Conservation (phyloP, 2,888 invertebrate genomes). For the Eupithecia pulchellata region DNA sequence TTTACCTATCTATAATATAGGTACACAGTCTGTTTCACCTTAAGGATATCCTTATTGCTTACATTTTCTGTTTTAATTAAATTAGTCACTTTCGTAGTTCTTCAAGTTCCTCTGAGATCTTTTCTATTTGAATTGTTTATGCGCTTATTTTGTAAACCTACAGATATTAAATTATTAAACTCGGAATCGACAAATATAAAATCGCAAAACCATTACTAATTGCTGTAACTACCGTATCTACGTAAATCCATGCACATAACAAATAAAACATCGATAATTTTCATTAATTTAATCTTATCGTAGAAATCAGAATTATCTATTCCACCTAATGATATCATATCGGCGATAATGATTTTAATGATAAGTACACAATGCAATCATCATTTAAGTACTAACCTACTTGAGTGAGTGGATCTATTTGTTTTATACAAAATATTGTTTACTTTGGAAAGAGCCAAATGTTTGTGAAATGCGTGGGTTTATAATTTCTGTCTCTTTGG, state of each 20-base stretch:
- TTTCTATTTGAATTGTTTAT: too few relatives aligned
- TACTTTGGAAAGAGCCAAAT: conserved; percentile 17
- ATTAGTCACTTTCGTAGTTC: too few relatives aligned
- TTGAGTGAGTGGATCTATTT: conserved; percentile 21
- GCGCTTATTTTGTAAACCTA: too few relatives aligned
- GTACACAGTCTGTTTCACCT: too few relatives aligned
- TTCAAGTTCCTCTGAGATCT: too few relatives aligned
- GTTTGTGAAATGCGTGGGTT: conserved; percentile 37
- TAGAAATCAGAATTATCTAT: neutral
- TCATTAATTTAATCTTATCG: neutral
- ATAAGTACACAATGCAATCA: neutral
- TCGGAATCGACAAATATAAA: too few relatives aligned
- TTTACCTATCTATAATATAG: too few relatives aligned
- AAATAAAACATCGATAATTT: neutral
- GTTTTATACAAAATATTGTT: conserved; percentile 25
- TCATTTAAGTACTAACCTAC: neutral
- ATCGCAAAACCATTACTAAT: neutral
- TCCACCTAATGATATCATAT: conserved; percentile 41
- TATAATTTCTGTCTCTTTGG: conserved; percentile 28
- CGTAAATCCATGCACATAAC: neutral
- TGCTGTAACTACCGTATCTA: neutral
- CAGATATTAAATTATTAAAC: too few relatives aligned
- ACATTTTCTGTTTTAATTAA: too few relatives aligned
- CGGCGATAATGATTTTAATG: conserved; percentile 39
- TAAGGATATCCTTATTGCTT: too few relatives aligned